Percentiles rank a stretch among this genome's conserved stretches.
Evolutionary conservation across 2,888 invertebrate species (phyloP).

Genomic region (Caenorhabditis sp.): DNA sequence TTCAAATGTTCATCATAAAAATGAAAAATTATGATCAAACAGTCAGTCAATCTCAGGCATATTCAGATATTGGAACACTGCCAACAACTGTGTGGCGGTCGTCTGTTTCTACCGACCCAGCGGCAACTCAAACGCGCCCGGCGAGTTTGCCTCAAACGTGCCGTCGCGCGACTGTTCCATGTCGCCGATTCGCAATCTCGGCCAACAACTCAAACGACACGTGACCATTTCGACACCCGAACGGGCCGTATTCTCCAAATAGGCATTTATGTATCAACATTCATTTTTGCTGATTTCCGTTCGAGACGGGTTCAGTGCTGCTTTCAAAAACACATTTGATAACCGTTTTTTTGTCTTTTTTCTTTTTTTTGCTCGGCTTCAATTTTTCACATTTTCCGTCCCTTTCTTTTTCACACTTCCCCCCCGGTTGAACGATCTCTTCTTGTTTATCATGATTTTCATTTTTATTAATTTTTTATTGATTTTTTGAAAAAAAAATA

Average conservation of each 20-base stretch:
- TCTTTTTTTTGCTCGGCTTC: neutral
- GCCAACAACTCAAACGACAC: conserved; percentile 59
- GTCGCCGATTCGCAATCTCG: conserved; percentile 59
- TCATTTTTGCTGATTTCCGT: neutral
- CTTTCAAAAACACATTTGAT: neutral
- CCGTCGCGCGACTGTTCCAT: conserved; percentile 58
- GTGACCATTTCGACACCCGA: conserved; percentile 53
- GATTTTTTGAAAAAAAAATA: too few species aligned
- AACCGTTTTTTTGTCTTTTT: neutral
- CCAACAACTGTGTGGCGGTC: conserved; percentile 66
- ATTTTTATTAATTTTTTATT: neutral
- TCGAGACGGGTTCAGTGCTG: neutral
- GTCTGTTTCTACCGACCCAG: conserved; percentile 69
- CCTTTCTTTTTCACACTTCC: neutral
- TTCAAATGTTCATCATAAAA: too few species aligned
- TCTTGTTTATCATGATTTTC: neutral
- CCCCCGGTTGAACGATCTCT: neutral
- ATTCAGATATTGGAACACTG: conserved; percentile 67
- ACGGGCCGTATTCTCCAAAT: conserved; percentile 27
- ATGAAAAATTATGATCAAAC: too few species aligned
- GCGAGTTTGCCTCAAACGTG: conserved; percentile 65
- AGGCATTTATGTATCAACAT: neutral
- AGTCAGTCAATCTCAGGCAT: too few species aligned
- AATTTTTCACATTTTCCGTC: too few species aligned
- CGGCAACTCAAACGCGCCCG: conserved; percentile 69